These are phyloP conservation scores for Tragopan temminckii DNA, from an alignment of 2,797 vertebrate genomes.

Conservation along the genomic window DNA sequence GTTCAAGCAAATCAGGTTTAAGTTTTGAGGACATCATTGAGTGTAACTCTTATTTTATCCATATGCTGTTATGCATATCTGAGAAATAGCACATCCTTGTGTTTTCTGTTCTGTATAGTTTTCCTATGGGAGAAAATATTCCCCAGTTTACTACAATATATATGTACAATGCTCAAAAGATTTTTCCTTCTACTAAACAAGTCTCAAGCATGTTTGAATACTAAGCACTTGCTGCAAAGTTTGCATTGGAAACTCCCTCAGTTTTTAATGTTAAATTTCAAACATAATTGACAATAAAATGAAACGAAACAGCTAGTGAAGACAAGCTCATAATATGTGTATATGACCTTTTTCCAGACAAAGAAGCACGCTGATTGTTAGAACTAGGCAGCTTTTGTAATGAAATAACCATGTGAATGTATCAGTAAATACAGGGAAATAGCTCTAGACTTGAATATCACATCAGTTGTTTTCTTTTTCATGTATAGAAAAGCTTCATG, in stretches of 20 bases:
- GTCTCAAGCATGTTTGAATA: background rate
- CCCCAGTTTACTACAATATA: background rate
- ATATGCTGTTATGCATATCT: background rate
- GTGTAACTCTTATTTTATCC: background rate
- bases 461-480: background rate
- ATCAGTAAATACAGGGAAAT: background rate
- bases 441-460: background rate
- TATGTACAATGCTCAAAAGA: background rate
- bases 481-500: background rate
- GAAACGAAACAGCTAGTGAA: background rate
- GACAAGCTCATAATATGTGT: background rate
- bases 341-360: background rate
- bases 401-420: background rate
- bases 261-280: background rate
- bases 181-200: background rate
- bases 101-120: background rate
- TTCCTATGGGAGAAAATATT: background rate
- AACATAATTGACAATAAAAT: background rate
- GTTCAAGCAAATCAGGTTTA: background rate
- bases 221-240: background rate
- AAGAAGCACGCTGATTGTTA: background rate
- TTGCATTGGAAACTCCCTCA: background rate
- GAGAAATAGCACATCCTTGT: background rate
- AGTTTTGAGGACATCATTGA: background rate
- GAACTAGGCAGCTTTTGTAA: background rate